Evolutionary conservation across 2,888 invertebrate species (phyloP).

Genomic region (Lydus trimaculatus): DNA sequence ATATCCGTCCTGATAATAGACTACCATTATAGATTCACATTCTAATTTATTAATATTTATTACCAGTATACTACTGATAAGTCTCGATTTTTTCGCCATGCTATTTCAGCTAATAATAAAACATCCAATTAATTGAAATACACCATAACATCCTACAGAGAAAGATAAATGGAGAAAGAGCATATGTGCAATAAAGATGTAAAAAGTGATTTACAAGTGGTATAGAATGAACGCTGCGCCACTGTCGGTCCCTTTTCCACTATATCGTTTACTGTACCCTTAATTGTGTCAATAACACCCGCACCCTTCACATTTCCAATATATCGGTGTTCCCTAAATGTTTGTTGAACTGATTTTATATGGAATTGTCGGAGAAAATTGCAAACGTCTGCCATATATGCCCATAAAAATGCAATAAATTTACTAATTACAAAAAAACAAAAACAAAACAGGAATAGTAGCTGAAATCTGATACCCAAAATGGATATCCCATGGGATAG

Average conservation of each 20-base stretch:
- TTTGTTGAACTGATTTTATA: constrained; percentile 7
- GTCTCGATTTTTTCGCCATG: neutral
- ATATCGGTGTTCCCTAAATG: neutral
- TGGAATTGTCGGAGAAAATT: neutral
- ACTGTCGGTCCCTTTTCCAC: constrained; percentile 7
- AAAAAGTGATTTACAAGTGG: neutral
- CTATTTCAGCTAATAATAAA: neutral
- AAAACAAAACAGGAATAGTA: neutral
- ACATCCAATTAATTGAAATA: neutral
- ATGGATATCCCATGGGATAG: neutral
- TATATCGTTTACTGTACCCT: constrained; percentile 21
- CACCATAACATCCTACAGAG: neutral
- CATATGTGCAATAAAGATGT: neutral
- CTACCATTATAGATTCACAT: constrained; percentile 18
- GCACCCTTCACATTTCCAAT: neutral
- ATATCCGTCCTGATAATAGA: constrained; percentile 23
- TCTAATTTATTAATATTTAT: constrained; percentile 22
- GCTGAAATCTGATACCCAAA: neutral
- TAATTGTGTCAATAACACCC: constrained; percentile 27
- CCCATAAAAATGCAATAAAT: neutral
- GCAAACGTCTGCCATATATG: neutral
- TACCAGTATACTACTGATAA: constrained; percentile 20
- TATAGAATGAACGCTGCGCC: constrained; percentile 10
- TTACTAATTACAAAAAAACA: neutral
- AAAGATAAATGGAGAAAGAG: neutral